These are phyloP conservation scores for Argyresthia goedartella DNA, from an alignment of 2,888 invertebrate species.

Conservation along the genomic window DNA sequence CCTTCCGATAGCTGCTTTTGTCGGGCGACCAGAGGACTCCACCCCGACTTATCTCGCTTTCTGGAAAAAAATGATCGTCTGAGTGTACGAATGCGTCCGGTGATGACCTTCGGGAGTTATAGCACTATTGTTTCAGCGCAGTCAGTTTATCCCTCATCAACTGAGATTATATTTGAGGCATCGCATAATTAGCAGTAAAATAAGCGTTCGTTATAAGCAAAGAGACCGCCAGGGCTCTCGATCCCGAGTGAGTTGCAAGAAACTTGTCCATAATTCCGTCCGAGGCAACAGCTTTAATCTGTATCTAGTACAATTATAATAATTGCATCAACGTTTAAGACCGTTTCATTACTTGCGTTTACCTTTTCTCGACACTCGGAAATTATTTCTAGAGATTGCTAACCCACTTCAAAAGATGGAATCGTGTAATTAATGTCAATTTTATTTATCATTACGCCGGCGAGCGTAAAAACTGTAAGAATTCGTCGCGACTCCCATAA, in stretches of 20 bases:
- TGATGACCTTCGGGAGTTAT: too few species aligned
- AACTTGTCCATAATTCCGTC: slow-evolving; percentile 30
- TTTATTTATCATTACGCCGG: slow-evolving; percentile 52
- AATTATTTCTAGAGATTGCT: slow-evolving; percentile 49
- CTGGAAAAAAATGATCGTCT: neutral
- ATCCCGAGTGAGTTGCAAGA: slow-evolving; percentile 16
- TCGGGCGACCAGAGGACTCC: slow-evolving; percentile 11
- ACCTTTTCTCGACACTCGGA: slow-evolving; percentile 23
- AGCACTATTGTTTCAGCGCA: neutral
- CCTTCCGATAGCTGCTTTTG: slow-evolving; percentile 70
- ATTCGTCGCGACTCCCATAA: slow-evolving; percentile 9
- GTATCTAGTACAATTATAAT: slow-evolving; percentile 44
- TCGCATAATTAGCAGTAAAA: slow-evolving; percentile 7
- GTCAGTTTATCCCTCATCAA: slow-evolving; percentile 4
- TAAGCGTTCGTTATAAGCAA: slow-evolving; percentile 7
- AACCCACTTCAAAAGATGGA: slow-evolving; percentile 49
- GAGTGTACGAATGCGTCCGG: neutral
- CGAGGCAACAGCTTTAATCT: slow-evolving; percentile 24
- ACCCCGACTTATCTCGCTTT: slow-evolving; percentile 2
- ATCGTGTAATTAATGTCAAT: slow-evolving; percentile 57
- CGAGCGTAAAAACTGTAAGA: slow-evolving; percentile 4
- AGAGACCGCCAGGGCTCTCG: slow-evolving; percentile 7
- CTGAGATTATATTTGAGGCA: slow-evolving; percentile 8
- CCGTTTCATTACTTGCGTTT: slow-evolving; percentile 35
- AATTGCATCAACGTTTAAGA: slow-evolving; percentile 40